Conservation (phyloP, 2,113 vertebrate species). For the Leucoraja erinaceus region DNA sequence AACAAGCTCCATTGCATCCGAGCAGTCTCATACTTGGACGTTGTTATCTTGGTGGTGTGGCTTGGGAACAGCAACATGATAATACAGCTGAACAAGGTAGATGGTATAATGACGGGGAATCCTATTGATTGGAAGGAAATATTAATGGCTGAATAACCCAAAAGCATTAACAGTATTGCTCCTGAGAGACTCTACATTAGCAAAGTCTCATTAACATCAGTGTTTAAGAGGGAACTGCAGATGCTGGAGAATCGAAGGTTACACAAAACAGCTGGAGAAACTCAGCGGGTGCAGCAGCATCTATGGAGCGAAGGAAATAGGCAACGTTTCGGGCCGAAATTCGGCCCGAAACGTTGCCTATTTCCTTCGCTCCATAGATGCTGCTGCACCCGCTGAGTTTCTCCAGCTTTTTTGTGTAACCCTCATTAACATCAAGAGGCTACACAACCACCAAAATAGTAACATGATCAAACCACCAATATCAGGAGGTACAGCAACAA, state of each 20-base stretch:
- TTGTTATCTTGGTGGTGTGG: background rate
- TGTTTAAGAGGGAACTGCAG: too few species aligned
- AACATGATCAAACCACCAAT: background rate
- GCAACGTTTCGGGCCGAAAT: too few species aligned
- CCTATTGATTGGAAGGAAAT: background rate
- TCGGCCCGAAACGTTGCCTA: too few species aligned
- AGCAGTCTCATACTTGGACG: background rate
- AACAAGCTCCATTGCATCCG: background rate
- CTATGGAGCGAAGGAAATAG: too few species aligned
- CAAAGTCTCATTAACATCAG: background rate
- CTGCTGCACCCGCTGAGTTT: too few species aligned
- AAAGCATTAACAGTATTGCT: background rate
- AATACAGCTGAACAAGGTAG: background rate
- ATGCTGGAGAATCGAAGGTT: too few species aligned
- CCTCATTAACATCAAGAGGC: background rate
- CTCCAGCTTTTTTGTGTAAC: too few species aligned
- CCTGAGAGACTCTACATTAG: background rate
- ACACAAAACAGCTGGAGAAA: too few species aligned
- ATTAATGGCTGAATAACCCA: background rate
- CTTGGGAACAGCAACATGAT: background rate
- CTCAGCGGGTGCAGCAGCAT: too few species aligned
- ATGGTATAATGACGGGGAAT: background rate
- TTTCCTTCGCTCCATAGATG: too few species aligned
- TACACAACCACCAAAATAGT: background rate
- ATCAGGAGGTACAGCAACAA: background rate